A percentile compares a stretch with the other conserved stretches of the same genome.
These are phyloP conservation scores for Cephus pygmeus DNA, from an alignment of 2,888 invertebrate species.

Conservation along the genomic window DNA sequence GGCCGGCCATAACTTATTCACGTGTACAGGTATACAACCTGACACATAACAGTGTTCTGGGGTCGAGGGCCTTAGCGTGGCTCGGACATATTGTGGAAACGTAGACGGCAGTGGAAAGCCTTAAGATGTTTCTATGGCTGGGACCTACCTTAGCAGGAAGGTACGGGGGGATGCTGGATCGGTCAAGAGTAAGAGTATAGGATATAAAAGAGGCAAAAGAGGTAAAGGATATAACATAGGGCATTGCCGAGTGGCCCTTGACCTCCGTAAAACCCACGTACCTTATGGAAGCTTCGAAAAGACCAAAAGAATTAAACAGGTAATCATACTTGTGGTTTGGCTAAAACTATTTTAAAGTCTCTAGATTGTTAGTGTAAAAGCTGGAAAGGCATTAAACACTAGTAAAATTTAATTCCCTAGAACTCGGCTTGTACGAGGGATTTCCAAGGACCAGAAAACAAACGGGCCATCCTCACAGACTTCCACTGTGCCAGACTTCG, in stretches of 20 bases:
- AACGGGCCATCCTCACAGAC: background rate
- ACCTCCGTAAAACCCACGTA: constrained; percentile 20
- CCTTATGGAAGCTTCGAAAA: constrained; percentile 6
- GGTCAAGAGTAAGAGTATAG: constrained; percentile 36
- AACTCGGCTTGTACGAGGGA: background rate
- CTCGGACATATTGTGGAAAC: constrained; percentile 14
- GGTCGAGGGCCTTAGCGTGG: constrained; percentile 38
- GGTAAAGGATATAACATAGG: constrained; percentile 10
- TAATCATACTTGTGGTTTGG: background rate
- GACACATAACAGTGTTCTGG: constrained; percentile 48
- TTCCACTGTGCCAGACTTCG: background rate
- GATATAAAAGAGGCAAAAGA: constrained; percentile 21
- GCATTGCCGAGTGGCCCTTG: constrained; percentile 16
- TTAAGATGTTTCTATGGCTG: constrained; percentile 8
- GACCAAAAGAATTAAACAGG: background rate
- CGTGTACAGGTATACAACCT: constrained; percentile 48
- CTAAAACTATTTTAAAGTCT: background rate
- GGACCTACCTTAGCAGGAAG: background rate
- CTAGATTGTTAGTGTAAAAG: background rate
- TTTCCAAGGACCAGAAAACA: background rate
- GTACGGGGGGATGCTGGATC: constrained; percentile 26
- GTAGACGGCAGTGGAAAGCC: constrained; percentile 11
- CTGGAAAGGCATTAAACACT: background rate
- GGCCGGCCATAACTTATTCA: constrained; percentile 47
- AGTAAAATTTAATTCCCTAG: background rate